A percentile compares a stretch with the other conserved stretches of the same genome.
Conservation (phyloP, 2,888 invertebrate species). For the Tenodera sinensis region DNA sequence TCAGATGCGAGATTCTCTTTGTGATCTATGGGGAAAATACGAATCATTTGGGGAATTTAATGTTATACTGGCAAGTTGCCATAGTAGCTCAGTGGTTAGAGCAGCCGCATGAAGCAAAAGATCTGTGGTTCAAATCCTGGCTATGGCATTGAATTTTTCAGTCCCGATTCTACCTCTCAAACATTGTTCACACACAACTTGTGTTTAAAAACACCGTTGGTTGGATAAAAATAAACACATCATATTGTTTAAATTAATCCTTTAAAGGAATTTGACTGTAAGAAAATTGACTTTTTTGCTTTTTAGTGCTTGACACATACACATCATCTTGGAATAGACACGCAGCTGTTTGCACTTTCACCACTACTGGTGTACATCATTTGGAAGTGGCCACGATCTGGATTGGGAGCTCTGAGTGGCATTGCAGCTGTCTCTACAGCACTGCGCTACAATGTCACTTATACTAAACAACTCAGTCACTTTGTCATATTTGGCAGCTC, state of each 20-base stretch:
- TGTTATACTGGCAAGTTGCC: too few relatives aligned
- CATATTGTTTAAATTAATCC: background rate
- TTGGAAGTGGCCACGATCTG: constrained; percentile 59
- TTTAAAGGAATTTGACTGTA: background rate
- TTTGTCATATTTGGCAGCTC: constrained; percentile 66
- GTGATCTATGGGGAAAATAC: too few relatives aligned
- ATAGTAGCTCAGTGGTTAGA: too few relatives aligned
- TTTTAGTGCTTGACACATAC: constrained; percentile 66
- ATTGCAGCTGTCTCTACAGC: constrained; percentile 56
- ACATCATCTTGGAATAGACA: constrained; percentile 68
- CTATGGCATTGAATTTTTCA: too few relatives aligned
- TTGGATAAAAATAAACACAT: too few relatives aligned
- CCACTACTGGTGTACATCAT: constrained; percentile 56
- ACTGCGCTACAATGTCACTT: constrained; percentile 60
- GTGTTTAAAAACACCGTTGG: too few relatives aligned
- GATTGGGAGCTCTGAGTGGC: constrained; percentile 46
- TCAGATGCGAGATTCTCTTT: too few relatives aligned
- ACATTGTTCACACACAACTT: too few relatives aligned
- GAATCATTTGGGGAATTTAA: too few relatives aligned
- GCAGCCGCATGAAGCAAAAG: too few relatives aligned
- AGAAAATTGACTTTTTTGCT: background rate
- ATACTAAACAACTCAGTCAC: constrained; percentile 57
- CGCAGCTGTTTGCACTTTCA: constrained; percentile 61
- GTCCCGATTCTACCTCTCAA: too few relatives aligned
- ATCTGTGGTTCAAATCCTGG: too few relatives aligned